A percentile compares a stretch with the other conserved stretches of the same genome.
phyloP scores from a whole-genome alignment of 2,888 invertebrate species.

The Cephus sareptanus region DNA sequence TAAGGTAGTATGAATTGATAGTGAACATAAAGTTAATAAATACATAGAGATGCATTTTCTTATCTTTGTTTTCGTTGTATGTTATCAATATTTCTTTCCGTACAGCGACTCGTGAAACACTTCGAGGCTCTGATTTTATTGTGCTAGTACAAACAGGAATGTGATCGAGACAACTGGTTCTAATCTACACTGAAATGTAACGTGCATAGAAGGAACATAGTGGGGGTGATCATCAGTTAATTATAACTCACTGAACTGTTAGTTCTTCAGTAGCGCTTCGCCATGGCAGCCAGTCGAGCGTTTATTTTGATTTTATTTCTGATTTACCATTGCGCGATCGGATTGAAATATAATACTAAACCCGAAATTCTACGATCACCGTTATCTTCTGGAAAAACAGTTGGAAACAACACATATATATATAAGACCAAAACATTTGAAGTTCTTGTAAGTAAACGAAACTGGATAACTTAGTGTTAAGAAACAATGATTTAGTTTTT shows the following conservation, averaged over 20 bases:
- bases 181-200: background rate
- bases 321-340: background rate
- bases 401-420: background rate
- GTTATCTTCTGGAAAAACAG: background rate
- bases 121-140: background rate
- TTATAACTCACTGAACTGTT: background rate
- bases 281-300: background rate
- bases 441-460: slow-evolving; percentile 68
- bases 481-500: background rate
- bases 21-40: background rate
- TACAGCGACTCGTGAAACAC: background rate
- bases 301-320: background rate
- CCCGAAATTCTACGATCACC: background rate
- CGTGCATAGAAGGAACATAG: background rate
- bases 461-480: background rate
- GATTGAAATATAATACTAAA: background rate
- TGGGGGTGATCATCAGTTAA: background rate
- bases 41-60: background rate
- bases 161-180: background rate
- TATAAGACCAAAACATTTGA: slow-evolving; percentile 67
- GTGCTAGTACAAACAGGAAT: background rate
- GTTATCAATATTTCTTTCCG: background rate
- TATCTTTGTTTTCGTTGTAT: background rate
- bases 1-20: background rate
- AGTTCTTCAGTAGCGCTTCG: background rate